Evolutionary conservation across 2,797 vertebrate genomes (phyloP), one percentile per base, ranked within the genome.

Genomic region (Odontamblyopus rebecca): DNA sequence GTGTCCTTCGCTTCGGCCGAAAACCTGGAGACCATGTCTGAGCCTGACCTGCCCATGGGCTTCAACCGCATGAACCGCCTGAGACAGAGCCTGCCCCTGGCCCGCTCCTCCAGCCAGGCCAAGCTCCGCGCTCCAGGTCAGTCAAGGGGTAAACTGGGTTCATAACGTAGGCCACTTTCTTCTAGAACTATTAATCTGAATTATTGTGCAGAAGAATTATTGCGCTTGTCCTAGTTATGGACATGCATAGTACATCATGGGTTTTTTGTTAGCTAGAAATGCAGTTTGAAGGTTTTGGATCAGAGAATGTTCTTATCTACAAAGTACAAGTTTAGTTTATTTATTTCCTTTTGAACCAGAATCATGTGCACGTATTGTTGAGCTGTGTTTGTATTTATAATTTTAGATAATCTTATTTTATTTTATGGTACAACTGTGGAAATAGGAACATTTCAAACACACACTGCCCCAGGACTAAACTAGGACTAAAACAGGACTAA

Each of bases 61-160:
- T 99, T 99, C 85, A 98, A 94, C 91, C 96, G 97, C 82, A 97
- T 97, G 94, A 98, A 98, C 91, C 95, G 97, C 59, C 97, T 99
- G 67, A 94, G 97, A n/a, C 97, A 98, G 93, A 99, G 97, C 86
- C 90, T 99, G 82, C 97, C 97, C 2, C 91, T 99, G 83, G 96
- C 97, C 1, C 96, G 97, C 3, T 98, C 97, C 0, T 94, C 97
- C 89, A 97, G 96, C 92, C 97, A 98, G 91, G 96, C 95, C 53
- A 98, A 98, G 89, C 95, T 98, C 67, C 90, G 96, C 5, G 96
- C 96, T 0, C 97, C 97, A 95, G 97, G 97, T 98, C 91, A 67
- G 85, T n/a, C 18, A 44, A 0, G 3, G 29, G 61, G 18, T 61
- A 16, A 48, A 56, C 18, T 1, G 6, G 19, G 56, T 27, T n/a